A percentile compares a stretch with the other conserved stretches of the same genome.
These are phyloP conservation scores for Antennarius maculatus DNA, from an alignment of 2,797 vertebrate species.

Conservation along the genomic window DNA sequence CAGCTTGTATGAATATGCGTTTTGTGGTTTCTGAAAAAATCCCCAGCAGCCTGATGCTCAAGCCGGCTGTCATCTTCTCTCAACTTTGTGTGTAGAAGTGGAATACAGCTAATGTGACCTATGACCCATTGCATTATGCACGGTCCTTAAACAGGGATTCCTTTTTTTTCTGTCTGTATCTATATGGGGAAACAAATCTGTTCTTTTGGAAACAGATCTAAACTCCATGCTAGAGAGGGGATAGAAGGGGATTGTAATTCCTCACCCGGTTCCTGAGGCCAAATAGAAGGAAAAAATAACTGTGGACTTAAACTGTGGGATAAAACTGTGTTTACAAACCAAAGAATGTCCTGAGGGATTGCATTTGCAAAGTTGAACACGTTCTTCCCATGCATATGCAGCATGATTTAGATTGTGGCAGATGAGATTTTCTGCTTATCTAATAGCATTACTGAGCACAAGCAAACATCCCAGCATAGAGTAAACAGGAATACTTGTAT, in stretches of 20 bases:
- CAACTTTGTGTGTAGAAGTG: conserved; percentile 52
- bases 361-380: conserved; percentile 39
- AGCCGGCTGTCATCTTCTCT: conserved; percentile 56
- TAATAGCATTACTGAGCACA: conserved; percentile 49
- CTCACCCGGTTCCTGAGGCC: conserved; percentile 40
- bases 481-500: conserved; percentile 26
- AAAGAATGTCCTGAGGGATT: conserved; percentile 40
- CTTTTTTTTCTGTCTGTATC: conserved; percentile 21
- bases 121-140: conserved; percentile 53
- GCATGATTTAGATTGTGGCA: conserved; percentile 36
- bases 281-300: conserved; percentile 25
- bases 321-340: conserved; percentile 42
- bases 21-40: conserved; percentile 38
- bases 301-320: conserved; percentile 30
- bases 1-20: conserved; percentile 36
- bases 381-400: conserved; percentile 30
- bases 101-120: conserved; percentile 52
- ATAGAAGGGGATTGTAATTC: conserved; percentile 18
- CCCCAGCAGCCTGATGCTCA: conserved; percentile 42
- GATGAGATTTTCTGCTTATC: conserved; percentile 57
- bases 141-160: conserved; percentile 33
- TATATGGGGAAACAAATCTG: conserved; percentile 37
- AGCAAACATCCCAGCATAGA: conserved; percentile 31
- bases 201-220: conserved; percentile 35
- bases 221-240: conserved; percentile 13